Evolutionary conservation across 2,113 vertebrate species (phyloP), one percentile per base, ranked within the genome.

Genomic region (Trichechus manatus): DNA sequence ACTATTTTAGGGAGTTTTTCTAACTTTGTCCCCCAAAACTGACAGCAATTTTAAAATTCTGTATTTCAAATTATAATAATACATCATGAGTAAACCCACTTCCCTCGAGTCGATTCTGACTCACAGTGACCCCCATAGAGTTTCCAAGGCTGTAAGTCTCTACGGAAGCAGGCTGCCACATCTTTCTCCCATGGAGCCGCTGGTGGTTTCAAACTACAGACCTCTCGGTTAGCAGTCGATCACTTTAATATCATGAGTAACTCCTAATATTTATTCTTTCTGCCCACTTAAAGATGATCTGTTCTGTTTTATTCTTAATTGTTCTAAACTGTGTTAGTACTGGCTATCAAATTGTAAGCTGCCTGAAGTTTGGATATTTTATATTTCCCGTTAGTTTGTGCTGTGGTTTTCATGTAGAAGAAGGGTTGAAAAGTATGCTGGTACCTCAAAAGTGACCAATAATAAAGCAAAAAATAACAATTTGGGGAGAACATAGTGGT

Each of bases 391-490:
- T 82, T 63, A 92, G 91, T 44, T 79, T 93, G 59, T 36, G 11
- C 27, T 78, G 5, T 89, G 64, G 2, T 93, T 93, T 96, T 82
- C 17, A 92, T 79, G 15, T 75, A 72, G 19, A 86, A 93, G 9
- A 61, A 5, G 61, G 9, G 47, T 63, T 68, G 6, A 61, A 90
- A 86, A 80, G 6, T 53, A 4, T 89, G 47, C 47, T n/a, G 5
- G 80, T 23, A 80, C 10, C 25, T 95, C 63, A 79, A 87, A 82
- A 91, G 36, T 85, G 22, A 47, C 63, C 31, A 36, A 27, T 79
- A 91, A 68, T 64, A 83, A 70, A 81, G 7, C 44, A 81, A 0
- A 50, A 95, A 91, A 47, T 89, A 92, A 87, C 29, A 77, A 36
- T 59, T 75, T 77, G 23, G 31, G 68, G 78, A 14, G 25, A 56